Evolutionary conservation across 2,797 vertebrate genomes (phyloP), one percentile per base, ranked within the genome.

Genomic region (Tiaroga cobitis): DNA sequence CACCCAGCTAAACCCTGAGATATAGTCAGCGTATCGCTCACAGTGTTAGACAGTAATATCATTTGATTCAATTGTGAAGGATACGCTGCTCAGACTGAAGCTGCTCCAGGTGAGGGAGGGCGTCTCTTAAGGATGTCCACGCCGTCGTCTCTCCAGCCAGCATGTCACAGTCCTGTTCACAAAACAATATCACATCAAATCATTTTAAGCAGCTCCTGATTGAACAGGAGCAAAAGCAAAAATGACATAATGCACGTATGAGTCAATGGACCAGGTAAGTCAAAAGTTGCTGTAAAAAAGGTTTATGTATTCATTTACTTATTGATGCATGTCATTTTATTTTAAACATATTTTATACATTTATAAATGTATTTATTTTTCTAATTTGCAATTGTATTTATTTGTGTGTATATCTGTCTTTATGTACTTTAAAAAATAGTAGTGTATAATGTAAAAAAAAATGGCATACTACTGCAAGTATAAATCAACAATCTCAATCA

Each of bases 61-160:
- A 34, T 39, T 15, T 59, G 37, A 34, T 56, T 37, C 9, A 18
- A 2, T 5, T 15, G 34, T 87, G 84, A 97, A 97, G 95, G 97
- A 98, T 98, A 97, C 97, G 90, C 65, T 93, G 92, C 59, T 95
- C 93, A 18, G 93, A 93, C 88, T 96, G 96, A 49, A 97, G 94
- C 54, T 91, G 92, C 90, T 95, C 95, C 73, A 97, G 92, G 90
- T 90, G 90, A 84, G 94, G 93, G 39, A 98, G 86, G 63, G 93
- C 93, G 37, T 95, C 95, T 91, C 93, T 95, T 88, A 97, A 91
- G 73, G 89, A 92, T 81, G 90, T 92, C 96, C 96, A 98, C 8
- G 85, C 90, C 41, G 88, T 67, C 70, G 96, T 93, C 69, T 96
- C 91, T n/a, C 98, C 98, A 0, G 93, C 93, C 83, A 97, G 90